Conservation (phyloP, 2,797 vertebrate species). For the Cyprinodon diabolis region DNA sequence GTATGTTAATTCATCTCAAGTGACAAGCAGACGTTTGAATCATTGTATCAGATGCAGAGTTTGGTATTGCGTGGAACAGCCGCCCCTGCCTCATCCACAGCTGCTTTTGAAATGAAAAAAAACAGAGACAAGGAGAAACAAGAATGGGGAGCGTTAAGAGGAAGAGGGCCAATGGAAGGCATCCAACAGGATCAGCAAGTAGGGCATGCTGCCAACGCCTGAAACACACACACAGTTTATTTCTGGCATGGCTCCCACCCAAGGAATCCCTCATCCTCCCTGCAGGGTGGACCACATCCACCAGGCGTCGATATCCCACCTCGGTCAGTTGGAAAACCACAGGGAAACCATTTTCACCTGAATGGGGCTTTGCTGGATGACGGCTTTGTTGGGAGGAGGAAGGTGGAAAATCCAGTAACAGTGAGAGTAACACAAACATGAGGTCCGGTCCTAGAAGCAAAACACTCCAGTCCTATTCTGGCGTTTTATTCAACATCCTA, state of each 20-base stretch:
- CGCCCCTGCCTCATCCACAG: constrained; percentile 32
- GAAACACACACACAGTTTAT: constrained; percentile 59
- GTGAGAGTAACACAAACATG: not conserved
- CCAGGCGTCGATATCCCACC: constrained; percentile 40
- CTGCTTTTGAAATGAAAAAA: constrained; percentile 39
- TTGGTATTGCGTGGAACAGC: constrained; percentile 25
- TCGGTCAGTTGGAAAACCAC: constrained; percentile 21
- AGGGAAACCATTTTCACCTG: constrained; percentile 11
- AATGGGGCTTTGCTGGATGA: constrained; percentile 45
- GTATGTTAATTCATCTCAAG: constrained; percentile 10
- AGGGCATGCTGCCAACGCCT: constrained; percentile 75
- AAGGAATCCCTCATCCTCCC: constrained; percentile 63
- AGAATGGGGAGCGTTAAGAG: constrained; percentile 56
- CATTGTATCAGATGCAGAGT: constrained; percentile 57
- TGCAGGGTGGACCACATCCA: constrained; percentile 57
- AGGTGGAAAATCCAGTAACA: not conserved
- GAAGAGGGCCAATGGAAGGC: constrained; percentile 75
- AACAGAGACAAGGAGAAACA: constrained; percentile 28
- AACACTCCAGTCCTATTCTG: too few relatives aligned
- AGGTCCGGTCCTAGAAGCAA: not conserved
- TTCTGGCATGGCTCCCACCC: constrained; percentile 58
- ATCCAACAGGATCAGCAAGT: constrained; percentile 78
- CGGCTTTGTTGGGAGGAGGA: constrained; percentile 12
- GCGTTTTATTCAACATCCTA: too few relatives aligned
- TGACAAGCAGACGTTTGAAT: constrained; percentile 18